A percentile compares a stretch with the other conserved stretches of the same genome.
Evolutionary conservation across 2,797 vertebrate genomes (phyloP).

Genomic region (Diceros bicornis): DNA sequence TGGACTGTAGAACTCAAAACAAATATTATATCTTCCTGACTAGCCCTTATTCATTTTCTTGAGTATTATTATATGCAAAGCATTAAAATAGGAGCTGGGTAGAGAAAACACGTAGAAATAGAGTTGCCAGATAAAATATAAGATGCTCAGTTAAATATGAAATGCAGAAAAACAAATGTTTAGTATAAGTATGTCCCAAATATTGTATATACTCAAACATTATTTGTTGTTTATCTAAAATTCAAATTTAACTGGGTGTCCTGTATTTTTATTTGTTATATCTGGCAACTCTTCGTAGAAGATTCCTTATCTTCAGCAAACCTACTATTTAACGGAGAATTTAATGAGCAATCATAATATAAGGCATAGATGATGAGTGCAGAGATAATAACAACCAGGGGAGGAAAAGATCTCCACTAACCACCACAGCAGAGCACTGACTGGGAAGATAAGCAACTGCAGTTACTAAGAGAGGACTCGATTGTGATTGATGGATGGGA

Average conservation of each 20-base stretch:
- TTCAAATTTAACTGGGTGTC: conserved; percentile 32
- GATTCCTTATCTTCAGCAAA: conserved; percentile 18
- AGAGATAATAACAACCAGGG: neutral
- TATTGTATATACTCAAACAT: conserved; percentile 28
- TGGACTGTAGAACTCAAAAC: neutral
- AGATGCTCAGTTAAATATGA: neutral
- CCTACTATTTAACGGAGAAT: conserved; percentile 16
- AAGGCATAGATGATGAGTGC: neutral
- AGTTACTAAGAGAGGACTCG: neutral
- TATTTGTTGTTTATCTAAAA: conserved; percentile 15
- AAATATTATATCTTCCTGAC: neutral
- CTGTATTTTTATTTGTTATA: conserved; percentile 51
- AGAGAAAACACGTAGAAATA: neutral
- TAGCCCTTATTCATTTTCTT: neutral
- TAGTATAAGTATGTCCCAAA: conserved; percentile 26
- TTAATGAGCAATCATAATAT: neutral
- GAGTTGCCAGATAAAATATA: neutral
- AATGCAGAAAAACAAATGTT: conserved; percentile 4
- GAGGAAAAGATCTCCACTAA: neutral
- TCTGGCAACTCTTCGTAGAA: neutral
- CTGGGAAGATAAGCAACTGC: neutral
- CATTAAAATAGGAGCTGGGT: neutral
- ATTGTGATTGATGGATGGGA: neutral
- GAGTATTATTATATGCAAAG: neutral
- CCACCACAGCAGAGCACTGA: neutral